Evolutionary conservation across 2,888 invertebrate species (phyloP), one percentile per base, ranked within the genome.

Genomic region (Limenitis camilla): DNA sequence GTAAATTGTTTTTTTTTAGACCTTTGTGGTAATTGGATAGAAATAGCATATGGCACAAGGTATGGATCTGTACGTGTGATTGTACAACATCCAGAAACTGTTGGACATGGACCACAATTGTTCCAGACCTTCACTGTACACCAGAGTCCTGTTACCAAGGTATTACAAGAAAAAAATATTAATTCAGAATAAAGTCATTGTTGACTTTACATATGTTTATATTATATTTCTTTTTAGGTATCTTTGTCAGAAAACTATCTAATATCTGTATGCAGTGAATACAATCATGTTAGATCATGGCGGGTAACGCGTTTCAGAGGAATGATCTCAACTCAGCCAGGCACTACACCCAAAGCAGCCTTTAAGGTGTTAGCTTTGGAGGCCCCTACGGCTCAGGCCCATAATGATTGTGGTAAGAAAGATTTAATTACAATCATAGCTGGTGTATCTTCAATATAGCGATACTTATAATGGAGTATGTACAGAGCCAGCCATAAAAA

Each of bases 71-170:
- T 99, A 11, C 90, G 98, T 31, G 97, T 99, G 1, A 98, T 99
- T 54, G 98, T 99, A 0, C 99, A 99, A 69, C 99, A 99, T 81
- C 99, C 99, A 2, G 99, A 99, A 85, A 99, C 99, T 0, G 98
- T 98, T 2, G 98, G 98, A 0, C 98, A 99, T 74, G 98, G 98
- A 0, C 99, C 99, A 3, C 98, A 99, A 81, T 89, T 99, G 36
- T 99, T 99, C 86, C 99, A 99, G 88, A 98, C 98, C 0, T 98
- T 98, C 80, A 97, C 96, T 0, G 98, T 98, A 0, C 98, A 99
- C 76, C 95, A 98, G 76, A 96, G 96, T 78, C 96, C 96, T 57
- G 96, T 98, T 10, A 97, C 95, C 28, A 97, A 97, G 90, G 96
- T 94, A 84, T 61, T n/a, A n/a, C n/a, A 11, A 40, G 30, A 39